Conservation (phyloP, 2,888 invertebrate genomes). For the Seira sanloemensis region DNA sequence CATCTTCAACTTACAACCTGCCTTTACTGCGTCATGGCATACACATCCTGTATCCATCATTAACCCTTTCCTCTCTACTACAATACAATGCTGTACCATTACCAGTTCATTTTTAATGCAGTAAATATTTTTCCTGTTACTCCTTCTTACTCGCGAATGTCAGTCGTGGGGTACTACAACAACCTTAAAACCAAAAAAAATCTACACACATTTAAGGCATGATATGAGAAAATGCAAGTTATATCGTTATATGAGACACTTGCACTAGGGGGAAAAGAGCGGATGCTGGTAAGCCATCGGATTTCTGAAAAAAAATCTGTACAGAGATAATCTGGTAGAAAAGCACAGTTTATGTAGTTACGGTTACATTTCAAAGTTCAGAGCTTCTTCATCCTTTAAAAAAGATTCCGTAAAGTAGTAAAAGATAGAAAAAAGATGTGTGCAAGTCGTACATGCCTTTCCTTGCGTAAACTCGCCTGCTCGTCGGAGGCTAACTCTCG, state of each 20-base stretch:
- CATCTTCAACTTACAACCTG: neutral
- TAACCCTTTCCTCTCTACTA: neutral
- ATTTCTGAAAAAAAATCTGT: neutral
- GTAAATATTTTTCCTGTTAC: neutral
- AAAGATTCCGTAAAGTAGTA: too few relatives aligned
- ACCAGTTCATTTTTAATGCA: neutral
- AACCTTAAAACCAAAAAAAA: too few relatives aligned
- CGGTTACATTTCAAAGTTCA: neutral
- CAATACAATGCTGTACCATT: neutral
- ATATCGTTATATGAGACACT: neutral
- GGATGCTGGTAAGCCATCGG: neutral
- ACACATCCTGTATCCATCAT: neutral
- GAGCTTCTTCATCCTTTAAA: too few relatives aligned
- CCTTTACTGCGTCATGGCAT: neutral
- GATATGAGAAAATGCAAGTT: too few relatives aligned
- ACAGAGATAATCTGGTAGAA: neutral
- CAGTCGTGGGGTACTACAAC: too few relatives aligned
- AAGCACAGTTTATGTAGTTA: neutral
- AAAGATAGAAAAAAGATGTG: too few relatives aligned
- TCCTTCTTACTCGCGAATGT: too few relatives aligned
- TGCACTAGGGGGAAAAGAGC: neutral
- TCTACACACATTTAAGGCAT: too few relatives aligned
- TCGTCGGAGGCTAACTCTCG: too few relatives aligned
- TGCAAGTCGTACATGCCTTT: too few relatives aligned
- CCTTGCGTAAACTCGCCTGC: too few relatives aligned